A percentile compares a stretch with the other conserved stretches of the same genome.
These are phyloP conservation scores for Drosophila nr. perissopoda DNA, from an alignment of 2,888 invertebrate species.

Conservation along the genomic window DNA sequence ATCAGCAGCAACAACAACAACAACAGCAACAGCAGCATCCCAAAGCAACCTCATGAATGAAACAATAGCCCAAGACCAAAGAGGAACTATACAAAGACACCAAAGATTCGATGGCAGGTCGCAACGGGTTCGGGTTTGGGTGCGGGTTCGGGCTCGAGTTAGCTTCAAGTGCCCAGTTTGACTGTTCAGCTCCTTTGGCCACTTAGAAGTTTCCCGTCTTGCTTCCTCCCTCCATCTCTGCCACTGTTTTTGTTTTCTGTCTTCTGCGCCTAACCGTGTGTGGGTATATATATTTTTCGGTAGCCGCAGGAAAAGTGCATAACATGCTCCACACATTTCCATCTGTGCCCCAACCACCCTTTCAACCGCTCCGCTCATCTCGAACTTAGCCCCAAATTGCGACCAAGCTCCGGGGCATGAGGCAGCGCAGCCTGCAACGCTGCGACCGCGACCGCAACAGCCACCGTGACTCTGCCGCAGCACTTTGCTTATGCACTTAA, in stretches of 20 bases:
- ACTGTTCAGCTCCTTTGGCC: conserved; percentile 57
- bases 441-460: not conserved
- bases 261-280: not conserved
- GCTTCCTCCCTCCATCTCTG: not conserved
- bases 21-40: conserved; percentile 23
- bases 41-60: conserved; percentile 70
- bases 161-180: conserved; percentile 70
- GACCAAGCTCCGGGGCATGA: conserved; percentile 31
- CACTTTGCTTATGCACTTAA: conserved; percentile 79
- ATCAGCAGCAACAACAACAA: conserved; percentile 31
- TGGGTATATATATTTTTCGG: conserved; percentile 62
- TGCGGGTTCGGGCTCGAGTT: not conserved
- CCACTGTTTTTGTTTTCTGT: conserved; percentile 20
- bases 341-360: not conserved
- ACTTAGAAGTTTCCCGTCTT: conserved; percentile 62
- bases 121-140: conserved; percentile 4
- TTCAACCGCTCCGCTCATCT: not conserved
- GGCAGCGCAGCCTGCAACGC: conserved; percentile 17
- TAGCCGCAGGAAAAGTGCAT: conserved; percentile 79
- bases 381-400: conserved; percentile 43
- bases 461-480: conserved; percentile 38
- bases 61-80: conserved; percentile 65
- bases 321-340: conserved; percentile 51
- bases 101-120: conserved; percentile 26
- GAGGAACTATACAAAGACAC: conserved; percentile 21